Conservation (phyloP, 1,140 invertebrate species). For the Temnothorax curvispinosus region DNA sequence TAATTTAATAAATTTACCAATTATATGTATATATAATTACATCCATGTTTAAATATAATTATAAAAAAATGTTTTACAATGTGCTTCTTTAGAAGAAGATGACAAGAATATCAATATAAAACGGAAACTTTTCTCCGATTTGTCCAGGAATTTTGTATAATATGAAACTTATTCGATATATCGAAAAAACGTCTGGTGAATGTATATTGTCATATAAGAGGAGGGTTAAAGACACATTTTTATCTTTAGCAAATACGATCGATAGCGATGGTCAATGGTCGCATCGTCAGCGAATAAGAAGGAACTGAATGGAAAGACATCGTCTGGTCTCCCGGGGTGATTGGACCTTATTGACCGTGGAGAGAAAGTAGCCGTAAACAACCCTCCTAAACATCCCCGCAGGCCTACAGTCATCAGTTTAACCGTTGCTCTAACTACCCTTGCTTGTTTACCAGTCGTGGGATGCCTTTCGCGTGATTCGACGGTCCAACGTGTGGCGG, state of each 20-base stretch:
- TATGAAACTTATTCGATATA: background rate
- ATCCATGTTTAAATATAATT: background rate
- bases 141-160: background rate
- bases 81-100: background rate
- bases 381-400: constrained; percentile 81
- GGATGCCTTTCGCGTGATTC: constrained; percentile 75
- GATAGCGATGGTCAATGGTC: constrained; percentile 68
- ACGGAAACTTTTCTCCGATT: background rate
- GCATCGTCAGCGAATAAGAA: constrained; percentile 81
- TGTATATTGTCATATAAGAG: constrained; percentile 28
- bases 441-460: constrained; percentile 82
- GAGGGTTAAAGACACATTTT: constrained; percentile 56
- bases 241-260: constrained; percentile 75
- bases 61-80: background rate
- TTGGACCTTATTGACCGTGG: constrained; percentile 80
- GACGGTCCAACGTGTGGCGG: constrained; percentile 64
- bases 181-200: background rate
- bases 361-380: constrained; percentile 82
- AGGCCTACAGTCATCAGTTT: constrained; percentile 78
- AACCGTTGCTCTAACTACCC: constrained; percentile 82
- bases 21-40: background rate
- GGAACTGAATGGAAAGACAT: constrained; percentile 74
- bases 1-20: constrained; percentile 19
- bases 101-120: background rate
- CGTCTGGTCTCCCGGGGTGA: constrained; percentile 68